Conservation (phyloP, 2,113 vertebrate genomes). For the Buteo buteo region DNA sequence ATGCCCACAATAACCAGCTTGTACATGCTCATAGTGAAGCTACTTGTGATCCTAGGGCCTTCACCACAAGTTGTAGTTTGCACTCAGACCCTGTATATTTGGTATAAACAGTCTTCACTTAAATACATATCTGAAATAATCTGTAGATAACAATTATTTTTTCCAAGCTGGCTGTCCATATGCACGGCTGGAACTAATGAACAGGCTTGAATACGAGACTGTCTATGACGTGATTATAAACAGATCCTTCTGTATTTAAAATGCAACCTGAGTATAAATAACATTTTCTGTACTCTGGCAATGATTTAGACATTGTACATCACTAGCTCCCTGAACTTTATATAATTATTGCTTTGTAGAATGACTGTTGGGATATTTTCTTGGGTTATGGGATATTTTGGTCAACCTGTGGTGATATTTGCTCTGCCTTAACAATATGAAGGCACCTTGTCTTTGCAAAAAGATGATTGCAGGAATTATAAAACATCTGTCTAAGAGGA, state of each 20-base stretch:
- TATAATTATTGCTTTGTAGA: neutral
- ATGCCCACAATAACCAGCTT: neutral
- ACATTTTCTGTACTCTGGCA: neutral
- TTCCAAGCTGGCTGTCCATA: conserved; percentile 9
- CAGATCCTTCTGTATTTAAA: conserved; percentile 22
- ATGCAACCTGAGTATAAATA: neutral
- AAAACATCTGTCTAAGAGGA: neutral
- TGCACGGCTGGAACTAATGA: neutral
- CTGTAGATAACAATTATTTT: conserved; percentile 12
- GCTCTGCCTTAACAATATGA: neutral
- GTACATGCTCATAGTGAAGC: neutral
- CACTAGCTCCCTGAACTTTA: neutral
- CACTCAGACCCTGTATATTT: neutral
- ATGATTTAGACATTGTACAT: neutral
- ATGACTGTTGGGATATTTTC: neutral
- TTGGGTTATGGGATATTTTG: neutral
- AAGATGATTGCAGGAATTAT: neutral
- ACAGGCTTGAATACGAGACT: neutral
- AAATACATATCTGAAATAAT: neutral
- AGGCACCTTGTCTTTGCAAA: neutral
- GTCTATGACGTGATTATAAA: neutral
- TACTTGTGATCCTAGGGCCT: neutral
- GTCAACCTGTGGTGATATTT: neutral
- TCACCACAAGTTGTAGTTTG: neutral
- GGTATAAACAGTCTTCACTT: neutral